Evolutionary conservation across 2,888 invertebrate genomes (phyloP), one percentile per base, ranked within the genome.

Genomic region (Dexiosoma caninum): DNA sequence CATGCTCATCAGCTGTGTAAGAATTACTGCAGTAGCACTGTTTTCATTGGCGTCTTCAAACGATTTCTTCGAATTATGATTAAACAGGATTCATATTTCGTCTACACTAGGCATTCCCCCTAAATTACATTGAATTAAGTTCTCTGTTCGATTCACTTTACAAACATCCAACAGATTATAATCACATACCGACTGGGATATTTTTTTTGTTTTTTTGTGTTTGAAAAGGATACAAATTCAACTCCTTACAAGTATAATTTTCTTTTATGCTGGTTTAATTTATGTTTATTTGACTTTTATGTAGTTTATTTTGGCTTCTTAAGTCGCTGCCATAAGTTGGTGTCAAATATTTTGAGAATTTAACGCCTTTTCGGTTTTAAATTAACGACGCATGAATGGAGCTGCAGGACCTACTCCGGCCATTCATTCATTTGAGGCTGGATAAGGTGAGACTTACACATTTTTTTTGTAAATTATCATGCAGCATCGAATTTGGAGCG

Each of bases 281-380:
- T 35, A 62, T 70, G 21, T 57, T 64, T 35, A 62, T 70, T 49
- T 64, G 35, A 74, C 40, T 60, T 59, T 71, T 70, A n/a, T n/a
- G n/a, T n/a, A 10, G 10, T 57, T 35, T 67, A 49, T 57, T 70
- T 71, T 71, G 70, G 46, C 49, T 59, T 53, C 46, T 57, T 77
- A 57, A n/a, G n/a, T n/a, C 62, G 72, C 42, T 72, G 76, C 64
- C 57, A 59, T 21, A 62, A 67, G 44, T 53, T 76, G 84, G 87
- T 87, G 85, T 86, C 85, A 86, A 83, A 86, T 85, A 84, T 83
- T 87, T 87, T 83, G 67, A 78, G 78, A 83, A 84, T 83, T 86
- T 83, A 77, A 84, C 83, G 84, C 83, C 84, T 80, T 44, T 78
- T 60, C 59, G 69, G 64, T 66, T 14, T 30, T 69, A 76, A 81